These are phyloP conservation scores for Pimpla rufipes DNA, from an alignment of 2,888 invertebrate species.

Conservation along the genomic window DNA sequence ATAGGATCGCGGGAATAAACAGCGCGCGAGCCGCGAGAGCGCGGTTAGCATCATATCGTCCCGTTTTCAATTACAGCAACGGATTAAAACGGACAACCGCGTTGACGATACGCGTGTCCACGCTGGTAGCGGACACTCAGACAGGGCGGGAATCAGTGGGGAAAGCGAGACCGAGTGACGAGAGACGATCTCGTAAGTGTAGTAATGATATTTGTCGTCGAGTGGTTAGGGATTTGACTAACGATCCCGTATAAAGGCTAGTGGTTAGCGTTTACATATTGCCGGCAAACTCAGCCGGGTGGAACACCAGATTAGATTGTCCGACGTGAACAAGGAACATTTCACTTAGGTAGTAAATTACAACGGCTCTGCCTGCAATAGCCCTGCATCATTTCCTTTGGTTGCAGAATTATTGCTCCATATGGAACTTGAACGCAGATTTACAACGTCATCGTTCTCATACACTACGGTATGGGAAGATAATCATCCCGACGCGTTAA, in stretches of 20 bases:
- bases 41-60: conserved; percentile 38
- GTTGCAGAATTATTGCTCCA: neutral
- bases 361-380: neutral
- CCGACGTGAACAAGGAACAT: neutral
- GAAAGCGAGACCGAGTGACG: neutral
- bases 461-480: no score
- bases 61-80: conserved; percentile 61
- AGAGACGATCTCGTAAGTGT: conserved; percentile 28
- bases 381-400: neutral
- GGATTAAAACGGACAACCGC: conserved; percentile 66
- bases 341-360: neutral
- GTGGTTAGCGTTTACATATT: conserved; percentile 54
- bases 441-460: neutral
- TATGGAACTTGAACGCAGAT: neutral
- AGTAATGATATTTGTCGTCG: conserved; percentile 55
- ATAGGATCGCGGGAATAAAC: conserved; percentile 57
- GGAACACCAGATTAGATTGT: neutral
- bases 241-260: conserved; percentile 46
- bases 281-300: conserved; percentile 21
- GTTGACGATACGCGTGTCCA: conserved; percentile 24
- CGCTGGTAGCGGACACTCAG: conserved; percentile 5
- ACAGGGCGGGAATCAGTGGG: neutral
- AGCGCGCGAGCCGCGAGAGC: conserved; percentile 33
- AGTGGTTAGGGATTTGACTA: conserved; percentile 55
- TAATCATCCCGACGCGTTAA: neutral